These are phyloP conservation scores for Drosophila imparisetae DNA, from an alignment of 2,888 invertebrate genomes.

Conservation along the genomic window DNA sequence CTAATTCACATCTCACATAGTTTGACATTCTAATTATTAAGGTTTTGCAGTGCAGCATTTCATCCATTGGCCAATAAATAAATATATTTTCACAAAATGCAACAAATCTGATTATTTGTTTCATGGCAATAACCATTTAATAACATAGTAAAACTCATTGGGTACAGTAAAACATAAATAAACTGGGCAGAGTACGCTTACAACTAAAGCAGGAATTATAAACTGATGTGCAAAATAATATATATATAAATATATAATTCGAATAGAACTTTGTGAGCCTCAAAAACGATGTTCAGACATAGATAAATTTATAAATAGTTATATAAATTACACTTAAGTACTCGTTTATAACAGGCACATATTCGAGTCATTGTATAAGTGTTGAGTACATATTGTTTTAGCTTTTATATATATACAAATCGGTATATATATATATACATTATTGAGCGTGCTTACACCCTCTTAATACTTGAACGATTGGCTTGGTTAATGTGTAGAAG, in stretches of 20 bases:
- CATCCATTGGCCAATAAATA: constrained; percentile 52
- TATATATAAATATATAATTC: neutral
- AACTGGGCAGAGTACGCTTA: constrained; percentile 4
- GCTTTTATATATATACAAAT: constrained; percentile 16
- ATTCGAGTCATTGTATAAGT: constrained; percentile 44
- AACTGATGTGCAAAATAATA: constrained; percentile 22
- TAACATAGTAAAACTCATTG: constrained; percentile 53
- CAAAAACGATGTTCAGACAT: constrained; percentile 10
- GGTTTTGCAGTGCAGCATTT: constrained; percentile 41
- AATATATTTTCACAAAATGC: constrained; percentile 9
- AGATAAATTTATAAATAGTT: constrained; percentile 31
- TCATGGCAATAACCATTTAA: constrained; percentile 62
- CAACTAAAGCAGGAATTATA: constrained; percentile 12
- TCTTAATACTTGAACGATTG: constrained; percentile 68
- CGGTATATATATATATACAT: constrained; percentile 33
- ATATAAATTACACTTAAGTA: constrained; percentile 38
- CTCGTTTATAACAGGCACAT: constrained; percentile 62
- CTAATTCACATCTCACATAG: constrained; percentile 37
- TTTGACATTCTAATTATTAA: constrained; percentile 55
- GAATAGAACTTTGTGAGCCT: constrained; percentile 25
- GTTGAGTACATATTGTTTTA: constrained; percentile 31
- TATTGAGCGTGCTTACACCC: constrained; percentile 54
- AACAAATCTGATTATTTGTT: constrained; percentile 6
- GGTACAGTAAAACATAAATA: constrained; percentile 23
- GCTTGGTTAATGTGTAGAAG: constrained; percentile 57